Evolutionary conservation across 1,140 invertebrate species (phyloP).

Genomic region (Tetramorium parvispinum): DNA sequence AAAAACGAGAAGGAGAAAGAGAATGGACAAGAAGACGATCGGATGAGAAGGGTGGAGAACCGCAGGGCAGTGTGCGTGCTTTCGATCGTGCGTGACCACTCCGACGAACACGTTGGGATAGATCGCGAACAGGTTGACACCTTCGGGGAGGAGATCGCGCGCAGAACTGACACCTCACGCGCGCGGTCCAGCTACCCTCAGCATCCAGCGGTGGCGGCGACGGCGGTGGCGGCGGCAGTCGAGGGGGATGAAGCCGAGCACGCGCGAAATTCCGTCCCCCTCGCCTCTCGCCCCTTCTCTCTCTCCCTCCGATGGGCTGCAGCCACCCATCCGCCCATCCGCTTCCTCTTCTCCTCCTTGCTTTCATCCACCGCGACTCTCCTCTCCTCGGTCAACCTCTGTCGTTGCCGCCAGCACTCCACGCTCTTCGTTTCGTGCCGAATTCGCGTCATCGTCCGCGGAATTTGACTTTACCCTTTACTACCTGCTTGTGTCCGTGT

Average conservation of each 20-base stretch:
- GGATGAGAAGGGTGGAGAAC: neutral
- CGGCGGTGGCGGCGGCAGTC: constrained; percentile 61
- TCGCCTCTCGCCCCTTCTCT: constrained; percentile 16
- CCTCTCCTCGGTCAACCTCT: constrained; percentile 49
- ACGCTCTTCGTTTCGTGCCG: constrained; percentile 67
- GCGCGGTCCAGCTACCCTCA: constrained; percentile 79
- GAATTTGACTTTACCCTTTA: constrained; percentile 52
- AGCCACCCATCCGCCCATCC: constrained; percentile 18
- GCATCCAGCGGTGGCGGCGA: constrained; percentile 74
- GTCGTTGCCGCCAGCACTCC: constrained; percentile 28
- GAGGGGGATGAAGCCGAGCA: constrained; percentile 78
- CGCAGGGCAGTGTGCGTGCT: neutral
- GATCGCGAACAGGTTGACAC: constrained; percentile 70
- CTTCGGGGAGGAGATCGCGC: constrained; percentile 79
- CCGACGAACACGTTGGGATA: constrained; percentile 63
- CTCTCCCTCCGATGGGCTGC: neutral
- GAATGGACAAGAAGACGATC: neutral
- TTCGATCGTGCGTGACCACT: constrained; percentile 66
- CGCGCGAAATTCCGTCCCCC: constrained; percentile 78
- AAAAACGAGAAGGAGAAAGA: constrained; percentile 5
- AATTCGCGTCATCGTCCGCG: constrained; percentile 55
- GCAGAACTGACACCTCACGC: constrained; percentile 80
- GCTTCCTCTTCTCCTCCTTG: constrained; percentile 21
- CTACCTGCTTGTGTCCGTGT: neutral
- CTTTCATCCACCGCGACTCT: constrained; percentile 39